Base-by-base conservation (phyloP, 2,888 invertebrate species). In the Emmelina monodactyla region DNA sequence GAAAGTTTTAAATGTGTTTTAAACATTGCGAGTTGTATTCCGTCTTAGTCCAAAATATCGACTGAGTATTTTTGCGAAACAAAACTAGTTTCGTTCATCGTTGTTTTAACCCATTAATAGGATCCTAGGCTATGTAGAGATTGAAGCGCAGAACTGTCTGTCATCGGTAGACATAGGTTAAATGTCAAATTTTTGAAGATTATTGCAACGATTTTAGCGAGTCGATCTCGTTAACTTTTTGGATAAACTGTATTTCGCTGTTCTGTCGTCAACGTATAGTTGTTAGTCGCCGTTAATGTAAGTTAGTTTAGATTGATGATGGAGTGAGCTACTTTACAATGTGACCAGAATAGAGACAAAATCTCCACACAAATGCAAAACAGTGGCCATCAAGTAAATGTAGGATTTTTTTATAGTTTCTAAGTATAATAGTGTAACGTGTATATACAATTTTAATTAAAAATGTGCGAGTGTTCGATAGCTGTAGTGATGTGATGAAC, bases 391-490 rank as follows among this genome's bases (percentile, higher is more conserved):
- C 25, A 25, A 25, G 9, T n/a, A n/a, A 7, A 25, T 10, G 6
- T 25, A 25, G 6, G 19, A 6, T 6, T 4, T 25, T 25, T 25
- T 25, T 25, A 48, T 63, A 64, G 55, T 60, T 73, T 71, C 35
- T 14, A 65, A 62, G 51, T 59, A 62, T 55, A 52, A 62, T 75
- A 76, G 73, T 38, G 41, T 37, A 69, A 72, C 57, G 62, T 79
- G 79, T 79, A 79, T 78, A 79, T 79, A 76, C 25, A 57, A 67
- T 76, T 75, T 73, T 65, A 68, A 61, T 57, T 58, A 71, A 73
- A 71, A 68, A 72, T 62, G 79, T 79, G 78, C 62, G 79, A 68
- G 78, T 79, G 78, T 76, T 78, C 63, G 68, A 75, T 79, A 79
- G 76, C 53, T 63, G 78, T 79, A 78, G 79, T 59, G n/a, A 62